phyloP scores from a whole-genome alignment of 2,113 vertebrate species.

The Conger conger region DNA sequence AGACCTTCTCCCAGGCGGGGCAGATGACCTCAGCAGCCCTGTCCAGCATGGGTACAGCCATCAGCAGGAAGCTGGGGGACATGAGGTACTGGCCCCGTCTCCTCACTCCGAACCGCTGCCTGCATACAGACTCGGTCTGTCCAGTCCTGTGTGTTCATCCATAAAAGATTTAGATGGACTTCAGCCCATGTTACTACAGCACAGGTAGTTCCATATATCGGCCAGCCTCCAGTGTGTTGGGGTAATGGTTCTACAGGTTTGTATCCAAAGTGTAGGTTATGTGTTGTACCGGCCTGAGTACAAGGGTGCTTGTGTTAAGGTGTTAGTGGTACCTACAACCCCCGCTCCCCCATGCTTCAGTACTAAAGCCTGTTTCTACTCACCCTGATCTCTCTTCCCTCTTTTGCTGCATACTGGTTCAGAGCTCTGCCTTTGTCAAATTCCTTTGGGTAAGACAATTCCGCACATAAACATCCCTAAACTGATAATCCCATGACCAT shows the following conservation, averaged over 20 bases:
- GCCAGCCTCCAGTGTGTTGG: neutral
- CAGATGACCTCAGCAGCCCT: constrained; percentile 87
- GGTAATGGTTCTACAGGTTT: neutral
- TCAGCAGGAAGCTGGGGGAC: constrained; percentile 85
- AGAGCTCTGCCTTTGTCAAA: constrained; percentile 86
- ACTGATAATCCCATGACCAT: neutral
- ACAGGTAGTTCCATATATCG: too few relatives aligned
- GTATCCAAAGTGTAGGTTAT: too few relatives aligned
- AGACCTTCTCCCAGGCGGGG: constrained; percentile 86
- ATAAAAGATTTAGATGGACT: too few relatives aligned
- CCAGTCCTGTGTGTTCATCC: too few relatives aligned
- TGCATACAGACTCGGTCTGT: neutral
- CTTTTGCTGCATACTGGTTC: constrained; percentile 55
- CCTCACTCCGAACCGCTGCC: neutral
- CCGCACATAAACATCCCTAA: too few relatives aligned
- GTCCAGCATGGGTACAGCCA: constrained; percentile 80
- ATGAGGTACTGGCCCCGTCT: constrained; percentile 79
- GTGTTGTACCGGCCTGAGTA: neutral
- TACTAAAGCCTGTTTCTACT: constrained; percentile 10
- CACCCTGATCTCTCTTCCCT: constrained; percentile 33
- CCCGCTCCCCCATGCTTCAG: neutral
- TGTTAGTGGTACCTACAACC: neutral
- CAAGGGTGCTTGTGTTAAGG: neutral
- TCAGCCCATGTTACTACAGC: too few relatives aligned
- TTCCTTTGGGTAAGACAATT: constrained; percentile 87